Percentiles rank a stretch among this genome's conserved stretches.
Conservation (phyloP, 2,888 invertebrate genomes). For the Meloe dianella region DNA sequence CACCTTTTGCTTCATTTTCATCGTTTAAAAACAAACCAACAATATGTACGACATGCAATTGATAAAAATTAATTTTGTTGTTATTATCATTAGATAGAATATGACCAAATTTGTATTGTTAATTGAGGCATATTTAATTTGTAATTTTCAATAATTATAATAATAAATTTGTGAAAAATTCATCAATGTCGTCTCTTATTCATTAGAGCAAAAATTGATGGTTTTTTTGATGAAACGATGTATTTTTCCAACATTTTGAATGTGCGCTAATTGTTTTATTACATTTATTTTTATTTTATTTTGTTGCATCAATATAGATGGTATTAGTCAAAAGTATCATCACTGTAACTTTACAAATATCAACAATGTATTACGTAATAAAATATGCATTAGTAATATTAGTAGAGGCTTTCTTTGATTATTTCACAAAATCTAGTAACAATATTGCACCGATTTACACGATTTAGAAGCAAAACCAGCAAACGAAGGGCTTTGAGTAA, state of each 20-base stretch:
- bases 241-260: conserved; percentile 19
- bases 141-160: conserved; percentile 21
- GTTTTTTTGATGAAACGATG: conserved; percentile 19
- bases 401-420: conserved; percentile 29
- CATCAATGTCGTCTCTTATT: conserved; percentile 16
- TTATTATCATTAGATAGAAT: conserved; percentile 45
- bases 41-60: conserved; percentile 28
- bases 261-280: conserved; percentile 19
- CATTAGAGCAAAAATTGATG: conserved; percentile 38
- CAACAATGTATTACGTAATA: conserved; percentile 27
- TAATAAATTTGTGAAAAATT: conserved; percentile 26
- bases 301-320: conserved; percentile 23
- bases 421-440: background rate
- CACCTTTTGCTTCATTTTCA: conserved; percentile 27
- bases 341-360: conserved; percentile 34
- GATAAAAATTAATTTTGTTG: conserved; percentile 40
- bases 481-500: conserved; percentile 6
- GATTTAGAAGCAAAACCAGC: conserved; percentile 4
- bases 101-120: conserved; percentile 42
- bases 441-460: background rate
- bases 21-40: conserved; percentile 2
- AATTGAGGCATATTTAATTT: conserved; percentile 24
- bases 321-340: conserved; percentile 28
- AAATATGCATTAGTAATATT: conserved; percentile 33
- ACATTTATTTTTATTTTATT: too few species aligned